phyloP scores from a whole-genome alignment of 2,113 vertebrate genomes.

The Cyanistes caeruleus region DNA sequence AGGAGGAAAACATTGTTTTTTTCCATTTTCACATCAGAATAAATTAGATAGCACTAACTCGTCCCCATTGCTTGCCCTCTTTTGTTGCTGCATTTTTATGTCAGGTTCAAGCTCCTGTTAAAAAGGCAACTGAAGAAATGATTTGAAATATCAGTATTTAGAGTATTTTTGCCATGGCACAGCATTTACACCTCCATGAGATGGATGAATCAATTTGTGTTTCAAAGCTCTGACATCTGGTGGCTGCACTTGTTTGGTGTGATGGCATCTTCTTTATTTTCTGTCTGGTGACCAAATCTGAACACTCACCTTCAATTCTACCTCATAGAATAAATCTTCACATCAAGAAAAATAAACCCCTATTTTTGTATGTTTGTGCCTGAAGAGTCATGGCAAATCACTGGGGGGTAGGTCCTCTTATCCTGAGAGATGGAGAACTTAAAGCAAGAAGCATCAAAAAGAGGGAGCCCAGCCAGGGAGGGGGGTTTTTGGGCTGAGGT shows the following conservation, averaged over 20 bases:
- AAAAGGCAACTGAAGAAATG: background rate
- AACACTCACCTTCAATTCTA: background rate
- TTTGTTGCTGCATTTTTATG: background rate
- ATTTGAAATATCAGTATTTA: background rate
- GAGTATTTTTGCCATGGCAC: background rate
- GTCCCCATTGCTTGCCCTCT: background rate
- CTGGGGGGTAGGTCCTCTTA: background rate
- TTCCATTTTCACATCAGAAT: background rate
- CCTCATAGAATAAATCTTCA: background rate
- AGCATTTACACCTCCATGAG: background rate
- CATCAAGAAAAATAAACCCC: background rate
- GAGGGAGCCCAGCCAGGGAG: fast-evolving
- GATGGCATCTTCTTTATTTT: background rate
- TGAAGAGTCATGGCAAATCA: background rate
- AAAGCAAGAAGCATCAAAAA: background rate
- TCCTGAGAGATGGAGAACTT: background rate
- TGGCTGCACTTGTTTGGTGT: background rate
- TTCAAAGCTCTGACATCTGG: background rate
- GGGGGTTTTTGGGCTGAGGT: background rate
- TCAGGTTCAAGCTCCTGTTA: background rate
- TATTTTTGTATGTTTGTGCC: background rate
- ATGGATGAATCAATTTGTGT: background rate
- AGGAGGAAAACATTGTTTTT: background rate
- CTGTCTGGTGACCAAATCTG: background rate
- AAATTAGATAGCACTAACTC: background rate